Evolutionary conservation across 1,140 invertebrate species (phyloP), one percentile per base, ranked within the genome.

Genomic region (Drosophila repleta): DNA sequence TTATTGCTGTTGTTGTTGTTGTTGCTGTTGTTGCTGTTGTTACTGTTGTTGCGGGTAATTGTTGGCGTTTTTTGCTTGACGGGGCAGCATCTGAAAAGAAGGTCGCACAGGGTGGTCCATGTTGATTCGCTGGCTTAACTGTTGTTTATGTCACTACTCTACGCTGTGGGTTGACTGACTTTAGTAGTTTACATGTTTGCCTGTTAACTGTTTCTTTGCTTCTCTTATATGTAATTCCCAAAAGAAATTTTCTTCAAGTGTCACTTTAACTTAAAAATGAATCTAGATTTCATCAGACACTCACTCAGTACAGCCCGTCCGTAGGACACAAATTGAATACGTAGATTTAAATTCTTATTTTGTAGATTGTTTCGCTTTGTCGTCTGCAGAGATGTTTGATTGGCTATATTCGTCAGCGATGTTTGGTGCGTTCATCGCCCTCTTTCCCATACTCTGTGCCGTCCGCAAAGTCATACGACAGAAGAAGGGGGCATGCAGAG

Each of bases 31-130:
- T n/a, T n/a, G n/a, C n/a, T n/a, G n/a, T n/a, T n/a, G n/a, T n/a
- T n/a, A n/a, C 68, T 74, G 76, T 65, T 80, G 79, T 69, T 87
- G 62, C 55, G 79, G 74, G 82, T 88, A 85, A 85, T 85, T 82
- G 81, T 88, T 87, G 81, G 65, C 81, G 80, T 76, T 83, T 84
- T 83, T 75, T 32, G 57, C 51, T 60, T 69, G 60, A 75, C 51
- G 78, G 81, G 15, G 63, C 79, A 79, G 74, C 79, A 82, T 80
- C 73, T 60, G 67, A 71, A 83, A 85, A 85, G 82, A 85, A 85
- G 82, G 82, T 85, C 82, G 74, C 82, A 88, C 82, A 85, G 88
- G 83, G 83, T 87, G 82, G 71, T 88, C 83, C 79, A 56, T 79
- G 71, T 43, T 87, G 79, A 88, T 67, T 65, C 24, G 55, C 48